A percentile compares a stretch with the other conserved stretches of the same genome.
phyloP scores from a whole-genome alignment of 2,797 vertebrate genomes.

The Pygocentrus nattereri region DNA sequence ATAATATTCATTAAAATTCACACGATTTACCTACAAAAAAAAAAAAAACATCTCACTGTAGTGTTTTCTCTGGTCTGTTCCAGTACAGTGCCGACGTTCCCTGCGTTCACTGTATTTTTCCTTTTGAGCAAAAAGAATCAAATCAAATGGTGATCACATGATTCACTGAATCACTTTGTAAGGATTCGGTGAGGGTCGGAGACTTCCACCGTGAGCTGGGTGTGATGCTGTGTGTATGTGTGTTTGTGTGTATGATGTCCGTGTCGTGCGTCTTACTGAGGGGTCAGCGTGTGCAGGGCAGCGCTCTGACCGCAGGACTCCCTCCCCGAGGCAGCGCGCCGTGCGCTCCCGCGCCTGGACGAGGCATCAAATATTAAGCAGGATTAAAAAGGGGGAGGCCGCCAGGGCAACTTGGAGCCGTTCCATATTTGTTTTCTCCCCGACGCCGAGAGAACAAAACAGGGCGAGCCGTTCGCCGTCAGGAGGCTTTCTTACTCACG shows the following conservation, averaged over 20 bases:
- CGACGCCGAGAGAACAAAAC: conserved; percentile 31
- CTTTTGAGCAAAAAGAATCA: no score
- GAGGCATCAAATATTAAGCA: conserved; percentile 57
- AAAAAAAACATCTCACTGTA: no score
- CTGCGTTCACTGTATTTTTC: no score
- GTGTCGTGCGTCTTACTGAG: neutral
- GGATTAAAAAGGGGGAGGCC: conserved; percentile 54
- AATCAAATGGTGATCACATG: no score
- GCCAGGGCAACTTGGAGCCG: conserved; percentile 39
- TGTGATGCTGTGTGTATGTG: neutral
- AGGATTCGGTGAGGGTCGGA: no score
- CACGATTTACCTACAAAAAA: no score
- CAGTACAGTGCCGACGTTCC: no score
- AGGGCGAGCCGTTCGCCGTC: neutral
- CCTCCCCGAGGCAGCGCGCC: neutral
- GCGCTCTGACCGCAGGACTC: neutral
- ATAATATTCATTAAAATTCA: no score
- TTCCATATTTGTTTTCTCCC: conserved; percentile 58
- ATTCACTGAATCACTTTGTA: no score
- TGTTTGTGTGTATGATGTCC: neutral
- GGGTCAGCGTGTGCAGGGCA: neutral
- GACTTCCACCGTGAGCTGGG: no score
- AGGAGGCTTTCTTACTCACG: neutral
- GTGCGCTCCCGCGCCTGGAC: conserved; percentile 4
- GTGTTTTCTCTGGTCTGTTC: no score